A percentile compares a stretch with the other conserved stretches of the same genome.
phyloP scores from a whole-genome alignment of 2,888 invertebrate genomes.

The Trisateles emortualis region DNA sequence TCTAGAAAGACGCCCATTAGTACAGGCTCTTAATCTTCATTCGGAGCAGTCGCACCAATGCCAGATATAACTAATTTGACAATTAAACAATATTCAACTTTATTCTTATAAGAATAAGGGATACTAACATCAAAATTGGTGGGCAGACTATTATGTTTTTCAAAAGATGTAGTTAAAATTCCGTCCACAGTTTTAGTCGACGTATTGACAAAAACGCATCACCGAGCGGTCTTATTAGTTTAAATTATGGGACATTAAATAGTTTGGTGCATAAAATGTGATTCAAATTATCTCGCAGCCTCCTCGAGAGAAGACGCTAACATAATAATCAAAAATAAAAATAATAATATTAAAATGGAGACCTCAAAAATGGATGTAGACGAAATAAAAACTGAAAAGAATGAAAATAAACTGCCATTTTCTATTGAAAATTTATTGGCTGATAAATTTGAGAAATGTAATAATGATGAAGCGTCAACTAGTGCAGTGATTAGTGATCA shows the following conservation, averaged over 20 bases:
- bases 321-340: conserved; percentile 23
- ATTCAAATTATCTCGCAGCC: conserved; percentile 49
- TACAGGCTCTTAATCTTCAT: conserved; percentile 81
- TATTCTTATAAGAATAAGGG: conserved; percentile 44
- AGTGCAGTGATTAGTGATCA: conserved; percentile 46
- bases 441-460: conserved; percentile 64
- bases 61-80: conserved; percentile 61
- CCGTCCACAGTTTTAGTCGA: conserved; percentile 71
- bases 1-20: conserved; percentile 84
- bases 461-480: conserved; percentile 45
- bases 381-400: conserved; percentile 63
- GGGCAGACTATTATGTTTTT: conserved; percentile 68
- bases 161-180: conserved; percentile 79
- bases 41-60: conserved; percentile 59
- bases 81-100: conserved; percentile 51
- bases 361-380: conserved; percentile 59
- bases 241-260: conserved; percentile 61
- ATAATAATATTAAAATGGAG: conserved; percentile 38
- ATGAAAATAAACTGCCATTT: conserved; percentile 71
- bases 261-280: conserved; percentile 38
- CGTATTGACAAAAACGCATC: conserved; percentile 85
- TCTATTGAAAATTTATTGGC: conserved; percentile 79
- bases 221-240: conserved; percentile 77
- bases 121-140: conserved; percentile 18
- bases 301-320: conserved; percentile 48